Conservation (phyloP, 1,140 invertebrate species). For the Leptinotarsa undecemlineata region DNA sequence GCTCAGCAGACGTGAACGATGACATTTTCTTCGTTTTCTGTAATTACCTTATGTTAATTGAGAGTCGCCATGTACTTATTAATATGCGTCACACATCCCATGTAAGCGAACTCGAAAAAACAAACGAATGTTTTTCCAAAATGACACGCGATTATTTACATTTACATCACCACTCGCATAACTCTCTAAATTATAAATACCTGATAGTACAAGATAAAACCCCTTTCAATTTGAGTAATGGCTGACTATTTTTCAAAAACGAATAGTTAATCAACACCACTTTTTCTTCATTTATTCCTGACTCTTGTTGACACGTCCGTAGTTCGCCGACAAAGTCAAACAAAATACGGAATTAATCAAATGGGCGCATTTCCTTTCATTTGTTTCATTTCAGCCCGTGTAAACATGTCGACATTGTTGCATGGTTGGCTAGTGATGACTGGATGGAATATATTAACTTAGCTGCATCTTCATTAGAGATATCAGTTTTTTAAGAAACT, state of each 20-base stretch:
- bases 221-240: conserved; percentile 15
- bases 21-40: no score
- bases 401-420: conserved; percentile 15
- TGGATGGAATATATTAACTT: background rate
- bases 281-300: conserved; percentile 7
- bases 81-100: no score
- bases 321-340: conserved; percentile 14
- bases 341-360: conserved; percentile 20
- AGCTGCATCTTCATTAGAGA: background rate
- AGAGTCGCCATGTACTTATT: no score
- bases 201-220: conserved; percentile 3
- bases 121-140: background rate
- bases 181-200: background rate
- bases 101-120: no score
- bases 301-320: conserved; percentile 12
- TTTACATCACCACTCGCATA: background rate
- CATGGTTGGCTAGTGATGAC: conserved; percentile 3
- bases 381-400: conserved; percentile 5
- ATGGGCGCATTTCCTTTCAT: conserved; percentile 14
- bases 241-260: background rate
- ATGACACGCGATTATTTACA: background rate
- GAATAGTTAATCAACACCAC: conserved; percentile 13
- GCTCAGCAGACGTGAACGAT: no score
- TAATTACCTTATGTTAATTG: no score
- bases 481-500: background rate